phyloP scores from a whole-genome alignment of 2,797 vertebrate species.

The Gymnopithys bicolor region DNA sequence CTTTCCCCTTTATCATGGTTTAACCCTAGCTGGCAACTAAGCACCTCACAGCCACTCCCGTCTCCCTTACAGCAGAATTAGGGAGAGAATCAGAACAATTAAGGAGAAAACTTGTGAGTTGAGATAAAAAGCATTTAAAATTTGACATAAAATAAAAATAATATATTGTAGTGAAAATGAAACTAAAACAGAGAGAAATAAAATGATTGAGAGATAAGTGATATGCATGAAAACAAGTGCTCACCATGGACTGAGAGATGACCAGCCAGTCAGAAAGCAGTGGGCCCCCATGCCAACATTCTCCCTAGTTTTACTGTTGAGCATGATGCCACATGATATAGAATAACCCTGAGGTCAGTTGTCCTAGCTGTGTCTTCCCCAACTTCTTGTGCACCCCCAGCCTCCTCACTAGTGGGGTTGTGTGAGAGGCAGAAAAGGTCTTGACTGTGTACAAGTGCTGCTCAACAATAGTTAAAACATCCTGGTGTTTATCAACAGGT shows the following conservation, averaged over 20 bases:
- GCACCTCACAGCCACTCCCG: neutral
- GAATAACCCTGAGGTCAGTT: neutral
- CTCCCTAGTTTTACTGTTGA: neutral
- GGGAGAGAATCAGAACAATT: neutral
- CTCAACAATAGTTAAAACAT: neutral
- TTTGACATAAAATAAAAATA: neutral
- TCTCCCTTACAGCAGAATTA: fast-evolving
- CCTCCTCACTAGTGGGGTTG: fast-evolving
- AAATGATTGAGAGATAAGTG: neutral
- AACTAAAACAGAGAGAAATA: neutral
- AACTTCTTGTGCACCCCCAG: neutral
- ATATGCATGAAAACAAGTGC: neutral
- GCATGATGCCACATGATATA: fast-evolving
- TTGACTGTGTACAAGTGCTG: neutral
- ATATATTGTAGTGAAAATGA: neutral
- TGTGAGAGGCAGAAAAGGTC: neutral
- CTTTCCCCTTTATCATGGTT: neutral
- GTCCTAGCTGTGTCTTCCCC: neutral
- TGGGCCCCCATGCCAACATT: fast-evolving
- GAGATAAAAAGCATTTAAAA: neutral
- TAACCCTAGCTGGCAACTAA: neutral
- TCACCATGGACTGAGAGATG: fast-evolving
- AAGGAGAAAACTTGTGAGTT: neutral
- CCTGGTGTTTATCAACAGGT: neutral
- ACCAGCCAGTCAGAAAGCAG: neutral